Evolutionary conservation across 2,797 vertebrate genomes (phyloP).

Genomic region (Syngnathus rostellatus): DNA sequence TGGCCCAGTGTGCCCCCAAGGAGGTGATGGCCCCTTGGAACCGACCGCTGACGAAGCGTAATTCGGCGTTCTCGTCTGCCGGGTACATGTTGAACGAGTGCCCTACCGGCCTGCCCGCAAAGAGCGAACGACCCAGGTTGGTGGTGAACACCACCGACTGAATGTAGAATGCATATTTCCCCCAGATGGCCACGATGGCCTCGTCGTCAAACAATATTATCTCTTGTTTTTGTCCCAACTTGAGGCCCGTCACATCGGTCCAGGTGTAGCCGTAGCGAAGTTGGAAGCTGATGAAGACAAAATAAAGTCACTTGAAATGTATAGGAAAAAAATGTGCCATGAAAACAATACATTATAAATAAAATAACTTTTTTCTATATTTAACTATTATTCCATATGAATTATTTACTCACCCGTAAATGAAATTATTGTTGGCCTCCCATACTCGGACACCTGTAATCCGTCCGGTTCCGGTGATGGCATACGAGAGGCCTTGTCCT

Average conservation of each 20-base stretch:
- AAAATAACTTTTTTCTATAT: too few species aligned
- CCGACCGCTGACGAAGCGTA: conserved; percentile 27
- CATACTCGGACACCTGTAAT: conserved; percentile 26
- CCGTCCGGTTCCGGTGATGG: conserved; percentile 1
- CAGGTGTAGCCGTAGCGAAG: conserved; percentile 16
- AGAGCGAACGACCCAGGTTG: conserved; percentile 20
- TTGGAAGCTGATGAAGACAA: conserved; percentile 22
- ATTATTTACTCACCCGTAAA: conserved; percentile 18
- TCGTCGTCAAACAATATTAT: conserved; percentile 13
- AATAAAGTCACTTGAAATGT: background rate
- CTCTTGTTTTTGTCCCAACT: rapidly evolving
- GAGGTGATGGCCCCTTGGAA: conserved; percentile 6
- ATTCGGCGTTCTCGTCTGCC: conserved; percentile 8
- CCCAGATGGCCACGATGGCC: conserved; percentile 33
- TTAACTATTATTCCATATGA: background rate
- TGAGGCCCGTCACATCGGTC: rapidly evolving
- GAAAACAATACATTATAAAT: too few species aligned
- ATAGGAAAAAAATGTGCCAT: too few species aligned
- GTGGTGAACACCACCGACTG: conserved; percentile 26
- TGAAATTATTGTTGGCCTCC: background rate
- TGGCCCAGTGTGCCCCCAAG: conserved; percentile 28
- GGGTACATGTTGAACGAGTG: conserved; percentile 40
- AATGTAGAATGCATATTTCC: conserved; percentile 20
- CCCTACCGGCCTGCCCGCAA: conserved; percentile 8
- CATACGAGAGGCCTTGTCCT: background rate